Evolutionary conservation across 2,113 vertebrate genomes (phyloP).

Genomic region (Peucedramus taeniatus): DNA sequence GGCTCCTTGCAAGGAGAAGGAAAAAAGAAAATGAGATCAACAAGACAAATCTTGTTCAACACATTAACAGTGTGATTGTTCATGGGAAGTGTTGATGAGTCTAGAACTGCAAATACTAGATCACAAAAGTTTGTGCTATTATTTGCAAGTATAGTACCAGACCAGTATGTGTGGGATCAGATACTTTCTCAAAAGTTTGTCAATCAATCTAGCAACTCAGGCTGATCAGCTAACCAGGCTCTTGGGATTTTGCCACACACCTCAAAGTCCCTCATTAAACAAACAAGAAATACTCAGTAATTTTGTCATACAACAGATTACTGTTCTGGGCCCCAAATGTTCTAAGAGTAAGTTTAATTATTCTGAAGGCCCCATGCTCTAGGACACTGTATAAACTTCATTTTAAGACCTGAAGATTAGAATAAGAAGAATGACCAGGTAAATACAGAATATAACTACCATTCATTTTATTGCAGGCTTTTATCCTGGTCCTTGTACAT

Average conservation of each 20-base stretch:
- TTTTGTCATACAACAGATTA: not conserved
- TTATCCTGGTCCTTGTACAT: not conserved
- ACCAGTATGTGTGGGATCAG: not conserved
- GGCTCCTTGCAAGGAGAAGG: not conserved
- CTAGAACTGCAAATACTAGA: not conserved
- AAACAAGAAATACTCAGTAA: not conserved
- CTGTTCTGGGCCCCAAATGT: not conserved
- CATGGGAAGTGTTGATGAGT: not conserved
- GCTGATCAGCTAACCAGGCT: not conserved
- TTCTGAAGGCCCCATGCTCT: not conserved
- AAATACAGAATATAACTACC: not conserved
- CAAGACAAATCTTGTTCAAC: not conserved
- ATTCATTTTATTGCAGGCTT: not conserved
- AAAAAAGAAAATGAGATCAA: not conserved
- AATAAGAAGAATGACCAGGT: not conserved
- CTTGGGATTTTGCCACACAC: not conserved
- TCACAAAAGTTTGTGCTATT: not conserved
- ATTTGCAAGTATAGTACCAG: not conserved
- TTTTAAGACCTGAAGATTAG: not conserved
- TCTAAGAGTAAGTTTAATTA: not conserved
- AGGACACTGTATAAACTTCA: not conserved
- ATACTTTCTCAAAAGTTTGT: not conserved
- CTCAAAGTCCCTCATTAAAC: not conserved
- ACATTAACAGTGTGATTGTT: not conserved
- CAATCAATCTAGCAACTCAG: not conserved